These are phyloP conservation scores for Patiria miniata DNA, from an alignment of 35 echinoderm and acorn worm species.

Conservation along the genomic window DNA sequence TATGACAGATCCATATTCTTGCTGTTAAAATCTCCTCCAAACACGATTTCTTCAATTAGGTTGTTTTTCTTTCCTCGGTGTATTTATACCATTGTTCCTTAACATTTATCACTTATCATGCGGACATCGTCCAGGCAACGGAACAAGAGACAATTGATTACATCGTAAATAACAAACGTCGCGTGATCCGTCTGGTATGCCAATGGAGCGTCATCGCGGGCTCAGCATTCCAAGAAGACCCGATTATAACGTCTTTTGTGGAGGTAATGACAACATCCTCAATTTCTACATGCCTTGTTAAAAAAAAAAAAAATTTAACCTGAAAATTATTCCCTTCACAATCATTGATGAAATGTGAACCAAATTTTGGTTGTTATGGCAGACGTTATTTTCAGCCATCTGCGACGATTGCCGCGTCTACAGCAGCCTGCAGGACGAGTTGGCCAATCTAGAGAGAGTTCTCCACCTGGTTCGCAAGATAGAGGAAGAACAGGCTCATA, in stretches of 20 bases:
- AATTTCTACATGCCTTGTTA: too few relatives aligned
- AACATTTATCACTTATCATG: slow-evolving; percentile 88
- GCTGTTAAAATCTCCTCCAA: too few relatives aligned
- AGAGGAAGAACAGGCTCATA: slow-evolving; percentile 62
- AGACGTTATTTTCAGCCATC: slow-evolving; percentile 63
- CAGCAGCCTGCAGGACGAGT: slow-evolving; percentile 55
- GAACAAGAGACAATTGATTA: slow-evolving; percentile 75
- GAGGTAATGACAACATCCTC: slow-evolving; percentile 56
- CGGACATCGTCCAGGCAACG: slow-evolving; percentile 70
- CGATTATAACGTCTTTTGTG: slow-evolving; percentile 69
- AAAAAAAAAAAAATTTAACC: too few relatives aligned
- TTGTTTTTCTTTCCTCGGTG: not conserved
- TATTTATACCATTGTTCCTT: slow-evolving; percentile 54
- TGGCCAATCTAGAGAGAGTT: slow-evolving; percentile 73
- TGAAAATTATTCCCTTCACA: not conserved
- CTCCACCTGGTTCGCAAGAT: slow-evolving; percentile 61
- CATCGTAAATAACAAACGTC: slow-evolving; percentile 70
- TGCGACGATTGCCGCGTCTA: slow-evolving; percentile 63
- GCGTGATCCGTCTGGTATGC: slow-evolving; percentile 68
- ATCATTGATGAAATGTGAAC: not conserved
- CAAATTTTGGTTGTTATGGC: not conserved
- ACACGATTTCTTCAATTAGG: too few relatives aligned
- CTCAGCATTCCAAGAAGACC: slow-evolving; percentile 75
- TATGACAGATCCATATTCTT: too few relatives aligned
- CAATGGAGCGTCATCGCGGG: slow-evolving; percentile 84